Evolutionary conservation across 2,113 vertebrate genomes (phyloP), one percentile per base, ranked within the genome.

Genomic region (Uria aalge): DNA sequence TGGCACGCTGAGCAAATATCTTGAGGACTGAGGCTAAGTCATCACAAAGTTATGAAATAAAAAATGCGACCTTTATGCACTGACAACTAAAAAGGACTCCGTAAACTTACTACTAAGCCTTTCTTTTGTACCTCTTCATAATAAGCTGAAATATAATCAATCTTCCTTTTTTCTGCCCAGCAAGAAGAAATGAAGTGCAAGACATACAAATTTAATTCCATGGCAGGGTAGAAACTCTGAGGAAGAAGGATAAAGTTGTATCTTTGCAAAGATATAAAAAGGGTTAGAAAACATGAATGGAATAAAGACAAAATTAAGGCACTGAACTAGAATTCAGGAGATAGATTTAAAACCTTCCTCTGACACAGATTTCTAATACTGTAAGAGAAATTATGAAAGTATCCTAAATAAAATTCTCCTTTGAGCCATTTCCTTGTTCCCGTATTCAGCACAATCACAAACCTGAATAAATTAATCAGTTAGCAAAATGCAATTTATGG

Each of bases 11-110:
- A 86, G 59, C 30, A 73, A 80, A 76, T 27, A 22, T 34, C 59
- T 43, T 23, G 27, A 43, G 21, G 27, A n/a, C 27, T 14, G 34
- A n/a, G 50, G 34, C 71, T 12, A 84, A 53, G 16, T 34, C 69
- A 80, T 66, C 48, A 30, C 47, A n/a, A 38, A 85, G 48, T 60
- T 60, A 83, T n/a, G 69, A 94, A 88, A 50, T 55, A 50, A 75
- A 78, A 82, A 47, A 73, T 1, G 2, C 0, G 0, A 56, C 55
- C 40, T 47, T 81, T 72, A 76, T 13, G 21, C 32, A 27, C 32
- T 8, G 66, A 53, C 66, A 57, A 57, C 43, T 73, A 43, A 64
- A 85, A 79, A 60, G n/a, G 38, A 57, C 59, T 55, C 23, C 0
- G 34, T 66, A 69, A 62, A 88, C 60, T 79, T 72, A 56, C 71